Evolutionary conservation across 2,888 invertebrate species (phyloP).

Genomic region (Trichopoda pennipes): DNA sequence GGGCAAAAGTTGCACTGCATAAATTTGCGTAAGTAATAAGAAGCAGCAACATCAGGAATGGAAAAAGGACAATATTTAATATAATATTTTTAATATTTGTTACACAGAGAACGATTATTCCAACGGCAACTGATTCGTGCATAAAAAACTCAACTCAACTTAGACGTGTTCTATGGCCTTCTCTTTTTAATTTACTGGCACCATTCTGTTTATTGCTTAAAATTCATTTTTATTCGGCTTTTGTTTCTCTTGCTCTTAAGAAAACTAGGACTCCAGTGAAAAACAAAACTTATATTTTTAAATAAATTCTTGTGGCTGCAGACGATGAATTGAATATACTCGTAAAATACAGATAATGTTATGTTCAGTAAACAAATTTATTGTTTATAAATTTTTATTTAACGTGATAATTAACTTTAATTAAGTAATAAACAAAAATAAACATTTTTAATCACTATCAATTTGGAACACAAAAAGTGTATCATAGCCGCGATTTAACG

Average conservation of each 20-base stretch:
- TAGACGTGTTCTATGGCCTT: too few species aligned
- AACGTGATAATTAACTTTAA: neutral
- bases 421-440: conserved; percentile 12
- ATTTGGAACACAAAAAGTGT: too few species aligned
- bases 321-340: conserved; percentile 11
- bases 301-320: conserved; percentile 11
- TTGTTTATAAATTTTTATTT: neutral
- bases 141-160: too few species aligned
- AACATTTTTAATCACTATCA: conserved; percentile 2
- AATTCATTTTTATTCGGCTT: neutral
- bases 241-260: neutral
- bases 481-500: too few species aligned
- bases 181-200: too few species aligned
- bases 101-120: too few species aligned
- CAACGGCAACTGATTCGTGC: too few species aligned
- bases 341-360: conserved; percentile 23
- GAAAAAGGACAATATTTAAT: too few species aligned
- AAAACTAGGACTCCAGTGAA: neutral
- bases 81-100: too few species aligned
- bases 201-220: neutral
- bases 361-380: conserved; percentile 29
- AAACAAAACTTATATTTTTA: neutral
- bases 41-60: too few species aligned
- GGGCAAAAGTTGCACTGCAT: too few species aligned
- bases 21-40: too few species aligned